Conservation (phyloP, 1,140 invertebrate genomes). For the Linepithema humile region DNA sequence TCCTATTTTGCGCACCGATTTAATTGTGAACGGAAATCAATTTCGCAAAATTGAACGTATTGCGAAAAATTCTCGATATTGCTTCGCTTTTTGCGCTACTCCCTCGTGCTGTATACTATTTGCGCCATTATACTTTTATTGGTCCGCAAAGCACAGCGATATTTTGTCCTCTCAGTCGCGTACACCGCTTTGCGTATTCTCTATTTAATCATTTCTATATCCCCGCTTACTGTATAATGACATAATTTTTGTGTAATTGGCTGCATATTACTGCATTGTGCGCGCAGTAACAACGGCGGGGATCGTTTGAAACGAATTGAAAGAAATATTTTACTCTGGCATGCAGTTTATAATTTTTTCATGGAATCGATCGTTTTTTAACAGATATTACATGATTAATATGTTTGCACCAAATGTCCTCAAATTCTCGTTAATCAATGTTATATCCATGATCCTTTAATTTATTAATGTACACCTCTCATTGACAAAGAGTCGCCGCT, state of each 20-base stretch:
- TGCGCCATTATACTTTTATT: slow-evolving; percentile 44
- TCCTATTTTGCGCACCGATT: slow-evolving; percentile 30
- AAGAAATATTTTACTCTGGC: background rate
- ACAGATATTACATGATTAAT: slow-evolving; percentile 8
- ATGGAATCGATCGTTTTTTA: slow-evolving; percentile 17
- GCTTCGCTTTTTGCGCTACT: background rate
- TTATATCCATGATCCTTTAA: background rate
- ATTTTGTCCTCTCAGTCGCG: background rate
- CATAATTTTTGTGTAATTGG: slow-evolving; percentile 25
- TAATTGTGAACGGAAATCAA: slow-evolving; percentile 48
- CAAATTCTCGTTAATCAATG: slow-evolving; percentile 2
- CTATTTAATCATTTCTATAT: slow-evolving; percentile 19
- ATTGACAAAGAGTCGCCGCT: background rate
- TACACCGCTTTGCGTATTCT: background rate
- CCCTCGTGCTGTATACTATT: slow-evolving; percentile 15
- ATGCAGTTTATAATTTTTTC: background rate
- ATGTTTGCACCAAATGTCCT: background rate
- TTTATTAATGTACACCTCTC: slow-evolving; percentile 28
- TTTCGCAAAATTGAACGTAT: slow-evolving; percentile 17
- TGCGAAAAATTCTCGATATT: slow-evolving; percentile 33
- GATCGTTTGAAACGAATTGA: background rate
- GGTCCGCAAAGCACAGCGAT: background rate
- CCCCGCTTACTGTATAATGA: slow-evolving; percentile 9
- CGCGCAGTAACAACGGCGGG: background rate
- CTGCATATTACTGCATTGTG: background rate